Conservation (phyloP, 2,888 invertebrate genomes). For the Charanyca ferruginea region DNA sequence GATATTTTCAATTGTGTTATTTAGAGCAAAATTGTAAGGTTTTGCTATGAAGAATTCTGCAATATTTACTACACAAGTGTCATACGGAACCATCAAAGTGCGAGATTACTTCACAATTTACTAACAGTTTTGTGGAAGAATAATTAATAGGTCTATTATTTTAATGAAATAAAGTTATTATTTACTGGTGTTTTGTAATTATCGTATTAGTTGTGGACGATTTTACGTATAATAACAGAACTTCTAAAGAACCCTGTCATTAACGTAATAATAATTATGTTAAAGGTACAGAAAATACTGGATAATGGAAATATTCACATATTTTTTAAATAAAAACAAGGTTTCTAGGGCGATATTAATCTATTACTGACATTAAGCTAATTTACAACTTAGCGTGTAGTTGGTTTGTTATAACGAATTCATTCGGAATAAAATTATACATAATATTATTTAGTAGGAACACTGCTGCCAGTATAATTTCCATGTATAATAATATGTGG, state of each 20-base stretch:
- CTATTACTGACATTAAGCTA: too few relatives aligned
- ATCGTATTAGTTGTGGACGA: not conserved
- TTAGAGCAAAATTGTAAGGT: not conserved
- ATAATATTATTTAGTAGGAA: too few relatives aligned
- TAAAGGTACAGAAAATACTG: slow-evolving; percentile 8
- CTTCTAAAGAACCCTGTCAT: slow-evolving; percentile 11
- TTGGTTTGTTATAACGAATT: too few relatives aligned
- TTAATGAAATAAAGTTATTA: not conserved
- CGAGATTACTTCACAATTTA: slow-evolving; percentile 11
- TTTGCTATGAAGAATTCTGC: too few relatives aligned
- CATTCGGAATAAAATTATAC: too few relatives aligned
- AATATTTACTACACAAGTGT: not conserved
- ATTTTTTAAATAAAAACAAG: not conserved
- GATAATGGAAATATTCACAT: not conserved
- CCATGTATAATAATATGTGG: too few relatives aligned
- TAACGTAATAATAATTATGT: slow-evolving; percentile 24
- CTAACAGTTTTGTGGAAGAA: slow-evolving; percentile 4
- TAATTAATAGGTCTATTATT: slow-evolving; percentile 14
- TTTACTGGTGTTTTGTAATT: slow-evolving; percentile 8
- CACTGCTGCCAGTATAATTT: too few relatives aligned
- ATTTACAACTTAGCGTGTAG: too few relatives aligned
- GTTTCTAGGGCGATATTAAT: not conserved
- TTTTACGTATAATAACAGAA: slow-evolving; percentile 12
- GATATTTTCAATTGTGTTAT: slow-evolving; percentile 15
- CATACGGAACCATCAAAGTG: not conserved